Percentiles rank a stretch among this genome's conserved stretches.
phyloP scores from a whole-genome alignment of 2,888 invertebrate species.

The Vesta saturnalis region DNA sequence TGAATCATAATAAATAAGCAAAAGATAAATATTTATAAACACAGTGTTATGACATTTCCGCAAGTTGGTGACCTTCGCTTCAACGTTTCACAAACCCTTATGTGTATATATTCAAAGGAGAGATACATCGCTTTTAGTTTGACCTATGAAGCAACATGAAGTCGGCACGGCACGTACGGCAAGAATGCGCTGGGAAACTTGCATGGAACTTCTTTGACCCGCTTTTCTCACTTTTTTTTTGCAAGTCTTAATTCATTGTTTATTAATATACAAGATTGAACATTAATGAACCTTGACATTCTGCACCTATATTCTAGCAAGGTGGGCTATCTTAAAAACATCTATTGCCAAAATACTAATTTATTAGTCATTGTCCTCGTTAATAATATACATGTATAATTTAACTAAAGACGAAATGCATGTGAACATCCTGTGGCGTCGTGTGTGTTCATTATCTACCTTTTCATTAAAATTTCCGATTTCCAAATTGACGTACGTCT shows the following conservation, averaged over 20 bases:
- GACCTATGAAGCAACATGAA: slow-evolving; percentile 42
- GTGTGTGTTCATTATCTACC: neutral
- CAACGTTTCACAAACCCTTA: slow-evolving; percentile 38
- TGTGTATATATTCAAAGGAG: slow-evolving; percentile 28
- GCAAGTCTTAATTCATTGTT: slow-evolving; percentile 1
- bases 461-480: neutral
- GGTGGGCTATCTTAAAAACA: neutral
- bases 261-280: neutral
- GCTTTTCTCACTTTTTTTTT: slow-evolving; percentile 6
- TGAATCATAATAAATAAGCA: slow-evolving; percentile 3
- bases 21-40: slow-evolving; percentile 24
- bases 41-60: slow-evolving; percentile 31
- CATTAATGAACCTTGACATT: neutral
- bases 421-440: neutral
- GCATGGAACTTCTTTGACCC: slow-evolving; percentile 20
- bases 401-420: neutral
- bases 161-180: slow-evolving; percentile 35
- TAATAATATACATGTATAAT: neutral
- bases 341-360: neutral
- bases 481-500: slow-evolving; percentile 12
- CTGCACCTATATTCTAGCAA: no score
- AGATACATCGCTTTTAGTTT: slow-evolving; percentile 40
- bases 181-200: slow-evolving; percentile 45
- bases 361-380: neutral
- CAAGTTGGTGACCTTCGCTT: slow-evolving; percentile 40